Evolutionary conservation across 1,140 invertebrate species (phyloP).

Genomic region (Heliconius congener): DNA sequence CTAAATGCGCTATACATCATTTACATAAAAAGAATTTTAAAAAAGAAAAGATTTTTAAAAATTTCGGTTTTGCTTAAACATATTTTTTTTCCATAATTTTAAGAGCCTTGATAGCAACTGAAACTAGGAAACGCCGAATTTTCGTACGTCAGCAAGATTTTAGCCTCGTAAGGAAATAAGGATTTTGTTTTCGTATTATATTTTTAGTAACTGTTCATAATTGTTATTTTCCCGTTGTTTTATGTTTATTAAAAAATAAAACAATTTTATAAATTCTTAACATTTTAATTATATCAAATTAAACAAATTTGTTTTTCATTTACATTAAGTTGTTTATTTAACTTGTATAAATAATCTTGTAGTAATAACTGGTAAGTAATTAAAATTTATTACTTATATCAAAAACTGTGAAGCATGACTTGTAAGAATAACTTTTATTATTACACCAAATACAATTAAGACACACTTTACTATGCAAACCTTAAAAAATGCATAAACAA

Average conservation of each 20-base stretch:
- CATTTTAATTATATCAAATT: not conserved
- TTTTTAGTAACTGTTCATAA: not conserved
- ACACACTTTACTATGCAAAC: too few species aligned
- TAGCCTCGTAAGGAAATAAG: not conserved
- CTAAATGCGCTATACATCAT: too few species aligned
- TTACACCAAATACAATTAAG: too few species aligned
- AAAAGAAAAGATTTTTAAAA: not conserved
- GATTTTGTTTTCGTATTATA: not conserved
- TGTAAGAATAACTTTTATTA: too few species aligned
- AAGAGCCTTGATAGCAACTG: not conserved
- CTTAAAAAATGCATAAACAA: too few species aligned
- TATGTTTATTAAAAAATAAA: not conserved
- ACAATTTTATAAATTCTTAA: not conserved
- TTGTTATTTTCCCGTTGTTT: conserved; percentile 6
- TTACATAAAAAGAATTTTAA: too few species aligned
- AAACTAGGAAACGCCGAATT: not conserved
- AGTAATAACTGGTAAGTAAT: too few species aligned
- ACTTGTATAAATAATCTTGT: not conserved
- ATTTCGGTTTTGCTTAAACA: not conserved
- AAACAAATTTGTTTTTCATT: not conserved
- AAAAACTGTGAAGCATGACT: too few species aligned
- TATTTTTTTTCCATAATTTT: not conserved
- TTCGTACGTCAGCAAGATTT: not conserved
- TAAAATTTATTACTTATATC: too few species aligned
- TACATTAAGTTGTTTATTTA: not conserved